Conservation (phyloP, 1,140 invertebrate genomes). For the Hylaeus anthracinus region DNA sequence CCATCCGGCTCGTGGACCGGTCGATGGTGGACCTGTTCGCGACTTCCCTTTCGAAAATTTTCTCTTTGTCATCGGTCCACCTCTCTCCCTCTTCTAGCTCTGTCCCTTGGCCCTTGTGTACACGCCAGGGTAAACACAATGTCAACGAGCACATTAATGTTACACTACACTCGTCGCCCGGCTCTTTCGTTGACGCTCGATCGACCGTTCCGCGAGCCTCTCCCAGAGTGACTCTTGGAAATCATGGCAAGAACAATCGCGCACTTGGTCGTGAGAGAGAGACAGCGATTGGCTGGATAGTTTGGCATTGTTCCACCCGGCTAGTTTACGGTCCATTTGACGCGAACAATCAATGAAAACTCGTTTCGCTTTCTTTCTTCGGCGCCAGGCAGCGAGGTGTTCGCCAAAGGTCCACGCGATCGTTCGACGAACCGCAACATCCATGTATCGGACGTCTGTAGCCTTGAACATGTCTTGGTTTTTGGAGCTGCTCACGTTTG, state of each 20-base stretch:
- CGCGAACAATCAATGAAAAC: slow-evolving; percentile 25
- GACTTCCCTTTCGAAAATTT: slow-evolving; percentile 48
- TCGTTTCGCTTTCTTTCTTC: slow-evolving; percentile 25
- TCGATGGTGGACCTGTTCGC: slow-evolving; percentile 51
- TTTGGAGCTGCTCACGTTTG: no score
- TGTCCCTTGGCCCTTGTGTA: slow-evolving; percentile 32
- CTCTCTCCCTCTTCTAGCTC: slow-evolving; percentile 4
- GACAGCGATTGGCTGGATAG: slow-evolving; percentile 53
- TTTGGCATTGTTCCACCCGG: slow-evolving; percentile 41
- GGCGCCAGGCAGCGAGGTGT: neutral
- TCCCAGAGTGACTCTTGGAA: slow-evolving; percentile 17
- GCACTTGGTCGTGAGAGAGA: neutral
- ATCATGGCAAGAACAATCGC: slow-evolving; percentile 47
- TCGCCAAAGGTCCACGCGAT: neutral
- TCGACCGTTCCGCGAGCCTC: slow-evolving; percentile 44
- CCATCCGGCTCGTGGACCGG: slow-evolving; percentile 19
- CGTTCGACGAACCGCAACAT: neutral
- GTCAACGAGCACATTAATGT: slow-evolving; percentile 68
- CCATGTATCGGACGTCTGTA: neutral
- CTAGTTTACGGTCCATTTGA: slow-evolving; percentile 21
- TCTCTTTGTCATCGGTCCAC: slow-evolving; percentile 21
- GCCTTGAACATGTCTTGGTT: no score
- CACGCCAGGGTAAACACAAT: slow-evolving; percentile 59
- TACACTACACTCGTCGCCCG: slow-evolving; percentile 30
- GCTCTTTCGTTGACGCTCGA: slow-evolving; percentile 50